A percentile compares a stretch with the other conserved stretches of the same genome.
Evolutionary conservation across 2,888 invertebrate species (phyloP).

Genomic region (Trachelus tabidus): DNA sequence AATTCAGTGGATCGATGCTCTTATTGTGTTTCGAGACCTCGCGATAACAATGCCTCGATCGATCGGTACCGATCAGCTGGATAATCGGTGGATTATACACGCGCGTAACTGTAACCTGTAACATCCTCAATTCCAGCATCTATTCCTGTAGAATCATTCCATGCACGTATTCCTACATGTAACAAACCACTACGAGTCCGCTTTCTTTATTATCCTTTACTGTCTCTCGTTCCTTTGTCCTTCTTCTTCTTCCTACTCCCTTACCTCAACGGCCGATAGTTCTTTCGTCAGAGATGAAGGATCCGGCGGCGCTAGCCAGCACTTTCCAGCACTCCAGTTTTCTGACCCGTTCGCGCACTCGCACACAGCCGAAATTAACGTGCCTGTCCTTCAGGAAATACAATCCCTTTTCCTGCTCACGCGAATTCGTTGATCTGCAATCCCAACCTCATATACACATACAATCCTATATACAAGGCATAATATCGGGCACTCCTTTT

Average conservation of each 20-base stretch:
- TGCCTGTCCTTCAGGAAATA: not conserved
- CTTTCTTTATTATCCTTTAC: not conserved
- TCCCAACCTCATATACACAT: too few relatives aligned
- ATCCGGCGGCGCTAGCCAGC: not conserved
- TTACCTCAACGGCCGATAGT: not conserved
- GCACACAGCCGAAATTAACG: not conserved
- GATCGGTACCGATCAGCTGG: conserved; percentile 45
- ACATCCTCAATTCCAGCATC: conserved; percentile 1
- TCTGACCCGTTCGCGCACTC: not conserved
- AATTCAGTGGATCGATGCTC: conserved; percentile 25
- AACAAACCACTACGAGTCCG: not conserved
- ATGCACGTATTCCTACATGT: not conserved
- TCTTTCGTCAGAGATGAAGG: not conserved
- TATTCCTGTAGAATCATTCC: not conserved
- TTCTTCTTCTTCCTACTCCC: not conserved
- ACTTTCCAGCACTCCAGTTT: not conserved
- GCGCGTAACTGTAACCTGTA: conserved; percentile 40
- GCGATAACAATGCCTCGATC: conserved; percentile 32
- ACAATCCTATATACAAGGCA: not conserved
- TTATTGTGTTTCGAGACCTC: conserved; percentile 34
- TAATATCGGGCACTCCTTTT: not conserved
- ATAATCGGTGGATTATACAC: conserved; percentile 48
- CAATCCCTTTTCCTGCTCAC: conserved; percentile 1
- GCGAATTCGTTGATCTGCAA: not conserved
- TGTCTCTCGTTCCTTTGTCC: not conserved